Percentiles rank a stretch among this genome's conserved stretches.
Evolutionary conservation across 2,113 vertebrate genomes (phyloP).

Genomic region (Fukomys damarensis): DNA sequence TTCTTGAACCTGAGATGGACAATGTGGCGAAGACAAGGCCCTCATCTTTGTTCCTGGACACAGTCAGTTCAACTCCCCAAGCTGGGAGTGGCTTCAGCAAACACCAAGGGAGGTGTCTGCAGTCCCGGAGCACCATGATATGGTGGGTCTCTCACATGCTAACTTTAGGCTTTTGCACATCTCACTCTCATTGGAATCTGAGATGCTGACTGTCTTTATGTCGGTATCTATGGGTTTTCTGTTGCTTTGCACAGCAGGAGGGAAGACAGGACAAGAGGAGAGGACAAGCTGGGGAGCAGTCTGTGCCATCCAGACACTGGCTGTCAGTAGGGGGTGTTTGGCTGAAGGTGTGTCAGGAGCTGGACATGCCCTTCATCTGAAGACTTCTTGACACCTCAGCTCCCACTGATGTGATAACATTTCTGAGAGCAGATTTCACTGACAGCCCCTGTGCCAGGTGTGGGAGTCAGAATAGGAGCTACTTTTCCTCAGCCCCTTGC

Average conservation of each 20-base stretch:
- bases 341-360: neutral
- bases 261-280: neutral
- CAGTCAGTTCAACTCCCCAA: neutral
- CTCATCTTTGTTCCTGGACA: neutral
- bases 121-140: too few relatives aligned
- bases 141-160: accelerated
- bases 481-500: neutral
- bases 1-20: neutral
- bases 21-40: neutral
- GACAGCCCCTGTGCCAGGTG: too few relatives aligned
- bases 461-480: neutral
- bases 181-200: neutral
- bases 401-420: neutral
- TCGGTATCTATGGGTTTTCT: neutral
- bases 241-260: neutral
- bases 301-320: neutral
- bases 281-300: too few relatives aligned
- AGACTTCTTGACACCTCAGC: neutral
- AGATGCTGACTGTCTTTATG: neutral
- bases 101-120: neutral
- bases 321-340: too few relatives aligned
- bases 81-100: neutral
- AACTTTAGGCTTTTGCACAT: neutral
- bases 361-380: neutral
- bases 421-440: neutral